A percentile compares a stretch with the other conserved stretches of the same genome.
phyloP scores from a whole-genome alignment of 2,888 invertebrate genomes.

The Isoperla grammatica region DNA sequence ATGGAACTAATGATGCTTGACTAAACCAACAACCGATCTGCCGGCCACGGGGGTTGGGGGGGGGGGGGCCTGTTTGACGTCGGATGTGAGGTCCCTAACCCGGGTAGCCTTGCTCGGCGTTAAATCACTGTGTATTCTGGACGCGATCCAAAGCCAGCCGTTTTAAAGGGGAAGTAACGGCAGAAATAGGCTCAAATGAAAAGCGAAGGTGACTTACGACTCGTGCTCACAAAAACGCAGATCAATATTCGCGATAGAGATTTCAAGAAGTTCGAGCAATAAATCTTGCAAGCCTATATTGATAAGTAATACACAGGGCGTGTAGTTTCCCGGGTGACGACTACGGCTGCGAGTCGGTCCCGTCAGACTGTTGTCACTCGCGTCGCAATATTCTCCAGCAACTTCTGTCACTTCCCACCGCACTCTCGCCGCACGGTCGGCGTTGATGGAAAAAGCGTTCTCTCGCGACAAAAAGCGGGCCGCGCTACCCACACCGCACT shows the following conservation, averaged over 20 bases:
- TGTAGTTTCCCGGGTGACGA: no score
- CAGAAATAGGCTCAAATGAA: background rate
- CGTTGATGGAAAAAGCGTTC: no score
- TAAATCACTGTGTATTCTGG: constrained; percentile 16
- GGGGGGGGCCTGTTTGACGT: background rate
- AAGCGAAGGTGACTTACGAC: constrained; percentile 1
- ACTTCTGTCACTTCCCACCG: no score
- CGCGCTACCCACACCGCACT: no score
- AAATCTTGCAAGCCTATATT: constrained; percentile 1
- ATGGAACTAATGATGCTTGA: no score
- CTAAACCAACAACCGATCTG: no score
- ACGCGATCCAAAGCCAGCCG: background rate
- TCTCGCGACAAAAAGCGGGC: no score
- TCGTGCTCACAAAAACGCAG: background rate
- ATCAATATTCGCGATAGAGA: constrained; percentile 9
- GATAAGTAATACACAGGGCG: no score
- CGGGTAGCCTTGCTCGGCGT: background rate
- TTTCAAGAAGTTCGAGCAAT: constrained; percentile 2
- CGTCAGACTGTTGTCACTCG: no score
- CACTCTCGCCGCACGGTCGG: no score
- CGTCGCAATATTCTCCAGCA: no score
- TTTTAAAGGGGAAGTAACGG: constrained; percentile 8
- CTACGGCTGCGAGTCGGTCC: no score
- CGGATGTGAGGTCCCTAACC: background rate
- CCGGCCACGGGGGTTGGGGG: background rate